A percentile compares a stretch with the other conserved stretches of the same genome.
These are phyloP conservation scores for Ochropleura leucogaster DNA, from an alignment of 2,888 invertebrate species.

Conservation along the genomic window DNA sequence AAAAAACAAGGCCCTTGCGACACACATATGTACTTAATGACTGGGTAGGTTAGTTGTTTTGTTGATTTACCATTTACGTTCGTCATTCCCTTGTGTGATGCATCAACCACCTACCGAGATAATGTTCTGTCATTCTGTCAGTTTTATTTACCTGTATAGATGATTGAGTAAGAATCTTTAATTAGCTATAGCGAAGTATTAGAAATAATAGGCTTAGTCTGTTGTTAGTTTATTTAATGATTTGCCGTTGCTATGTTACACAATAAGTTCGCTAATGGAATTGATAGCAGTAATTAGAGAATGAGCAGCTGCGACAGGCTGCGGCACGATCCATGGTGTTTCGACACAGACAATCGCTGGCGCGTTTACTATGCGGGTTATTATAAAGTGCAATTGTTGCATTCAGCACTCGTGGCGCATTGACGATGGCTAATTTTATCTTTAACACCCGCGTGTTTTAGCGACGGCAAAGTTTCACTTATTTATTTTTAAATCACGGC, in stretches of 20 bases:
- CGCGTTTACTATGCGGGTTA: constrained; percentile 86
- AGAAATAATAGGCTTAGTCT: constrained; percentile 43
- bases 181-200: constrained; percentile 51
- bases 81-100: constrained; percentile 66
- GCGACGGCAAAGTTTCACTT: constrained; percentile 52
- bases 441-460: constrained; percentile 61
- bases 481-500: constrained; percentile 37
- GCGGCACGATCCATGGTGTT: constrained; percentile 73
- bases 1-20: constrained; percentile 87
- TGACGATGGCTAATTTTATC: constrained; percentile 71
- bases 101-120: constrained; percentile 76
- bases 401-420: constrained; percentile 77
- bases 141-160: constrained; percentile 55
- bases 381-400: constrained; percentile 82
- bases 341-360: constrained; percentile 80
- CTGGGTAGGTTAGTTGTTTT: constrained; percentile 76
- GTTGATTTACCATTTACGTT: constrained; percentile 83
- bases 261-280: constrained; percentile 80
- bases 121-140: constrained; percentile 66
- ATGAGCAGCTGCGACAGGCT: constrained; percentile 75
- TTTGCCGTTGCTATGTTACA: constrained; percentile 70
- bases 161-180: constrained; percentile 55
- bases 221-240: constrained; percentile 64
- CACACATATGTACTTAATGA: constrained; percentile 75
- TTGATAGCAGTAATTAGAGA: constrained; percentile 83